Conservation (phyloP, 2,888 invertebrate species). For the Ectobius pallidus region DNA sequence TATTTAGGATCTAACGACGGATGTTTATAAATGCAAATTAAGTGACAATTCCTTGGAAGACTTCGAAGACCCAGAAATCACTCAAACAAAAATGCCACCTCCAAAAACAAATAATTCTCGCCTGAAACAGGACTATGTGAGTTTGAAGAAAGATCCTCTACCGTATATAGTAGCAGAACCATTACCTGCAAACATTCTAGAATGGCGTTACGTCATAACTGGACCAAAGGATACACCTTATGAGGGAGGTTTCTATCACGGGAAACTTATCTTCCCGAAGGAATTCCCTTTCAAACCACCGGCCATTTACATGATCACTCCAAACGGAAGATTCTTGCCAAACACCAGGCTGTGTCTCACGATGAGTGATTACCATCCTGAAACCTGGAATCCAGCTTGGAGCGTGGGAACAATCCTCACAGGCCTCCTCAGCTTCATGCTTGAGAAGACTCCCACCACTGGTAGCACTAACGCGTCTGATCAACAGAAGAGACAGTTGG, state of each 20-base stretch:
- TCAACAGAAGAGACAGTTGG: conserved; percentile 81
- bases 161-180: conserved; percentile 97
- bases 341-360: conserved; percentile 93
- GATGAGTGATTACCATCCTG: conserved; percentile 94
- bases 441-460: conserved; percentile 93
- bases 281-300: conserved; percentile 98
- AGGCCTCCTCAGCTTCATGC: conserved; percentile 96
- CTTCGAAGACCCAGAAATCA: too few relatives aligned
- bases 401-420: conserved; percentile 96
- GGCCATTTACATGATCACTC: conserved; percentile 98
- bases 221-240: conserved; percentile 97
- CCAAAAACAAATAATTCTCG: conserved; percentile 72
- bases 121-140: conserved; percentile 93
- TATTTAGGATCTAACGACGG: too few relatives aligned
- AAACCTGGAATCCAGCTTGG: conserved; percentile 99
- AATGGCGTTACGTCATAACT: conserved; percentile 97
- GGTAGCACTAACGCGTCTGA: conserved; percentile 93
- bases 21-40: neutral
- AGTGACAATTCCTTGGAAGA: neutral
- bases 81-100: too few relatives aligned
- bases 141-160: conserved; percentile 94
- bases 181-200: conserved; percentile 91
- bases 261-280: conserved; percentile 93
- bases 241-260: conserved; percentile 91
- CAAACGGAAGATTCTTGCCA: conserved; percentile 90